phyloP scores from a whole-genome alignment of 23 tunicate genomes.

The Phallusia fumigata region DNA sequence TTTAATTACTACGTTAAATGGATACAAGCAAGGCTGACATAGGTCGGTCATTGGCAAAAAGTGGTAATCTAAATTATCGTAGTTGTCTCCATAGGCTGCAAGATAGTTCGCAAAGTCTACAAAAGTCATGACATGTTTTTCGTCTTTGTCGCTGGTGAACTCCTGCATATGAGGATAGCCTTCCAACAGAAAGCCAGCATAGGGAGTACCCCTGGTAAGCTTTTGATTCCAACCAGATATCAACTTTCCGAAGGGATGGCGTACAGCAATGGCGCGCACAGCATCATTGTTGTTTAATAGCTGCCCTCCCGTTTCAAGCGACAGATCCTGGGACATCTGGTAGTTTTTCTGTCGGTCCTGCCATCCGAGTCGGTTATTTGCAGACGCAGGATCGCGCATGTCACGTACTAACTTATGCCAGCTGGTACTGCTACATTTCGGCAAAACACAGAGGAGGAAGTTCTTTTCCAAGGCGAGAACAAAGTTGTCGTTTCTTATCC shows the following conservation, averaged over 20 bases:
- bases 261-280: slow-evolving; percentile 30
- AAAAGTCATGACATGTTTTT: slow-evolving; percentile 35
- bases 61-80: slow-evolving; percentile 46
- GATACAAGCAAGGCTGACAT: slow-evolving; percentile 53
- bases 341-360: slow-evolving; percentile 46
- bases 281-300: slow-evolving; percentile 25
- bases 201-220: slow-evolving; percentile 19
- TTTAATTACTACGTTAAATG: slow-evolving; percentile 44
- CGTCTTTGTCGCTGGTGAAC: slow-evolving; percentile 30
- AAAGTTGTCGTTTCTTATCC: slow-evolving; percentile 58
- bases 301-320: neutral
- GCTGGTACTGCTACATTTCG: slow-evolving; percentile 51
- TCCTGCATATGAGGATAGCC: slow-evolving; percentile 50
- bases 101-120: slow-evolving; percentile 37
- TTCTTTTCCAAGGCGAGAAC: slow-evolving; percentile 25
- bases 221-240: slow-evolving; percentile 64
- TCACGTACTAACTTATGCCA: slow-evolving; percentile 48
- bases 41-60: slow-evolving; percentile 47
- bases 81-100: slow-evolving; percentile 35
- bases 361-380: slow-evolving; percentile 21
- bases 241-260: slow-evolving; percentile 55
- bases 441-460: slow-evolving; percentile 46
- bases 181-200: slow-evolving; percentile 34
- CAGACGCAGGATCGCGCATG: slow-evolving; percentile 37
- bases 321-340: slow-evolving; percentile 37